These are phyloP conservation scores for Eurytoma adleriae DNA, from an alignment of 2,888 invertebrate genomes.

Conservation along the genomic window DNA sequence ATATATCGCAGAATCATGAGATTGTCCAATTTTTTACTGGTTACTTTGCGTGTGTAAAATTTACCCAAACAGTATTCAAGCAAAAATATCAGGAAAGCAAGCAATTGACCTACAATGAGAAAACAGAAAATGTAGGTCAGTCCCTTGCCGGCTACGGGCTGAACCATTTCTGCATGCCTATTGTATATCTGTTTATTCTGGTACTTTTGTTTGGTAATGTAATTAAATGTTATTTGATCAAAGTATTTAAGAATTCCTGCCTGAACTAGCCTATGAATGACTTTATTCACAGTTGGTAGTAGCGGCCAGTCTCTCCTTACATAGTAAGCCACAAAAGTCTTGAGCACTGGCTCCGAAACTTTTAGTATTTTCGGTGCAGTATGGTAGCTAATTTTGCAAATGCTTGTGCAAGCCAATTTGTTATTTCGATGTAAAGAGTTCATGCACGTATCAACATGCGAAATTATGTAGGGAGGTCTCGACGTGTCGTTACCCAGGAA, in stretches of 20 bases:
- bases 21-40: not conserved
- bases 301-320: conserved; percentile 51
- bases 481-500: not conserved
- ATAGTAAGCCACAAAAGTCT: conserved; percentile 2
- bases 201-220: not conserved
- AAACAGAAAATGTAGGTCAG: not conserved
- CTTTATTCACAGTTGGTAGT: conserved; percentile 9
- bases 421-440: not conserved
- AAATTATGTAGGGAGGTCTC: not conserved
- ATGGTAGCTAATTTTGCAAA: not conserved
- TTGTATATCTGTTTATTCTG: not conserved
- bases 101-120: not conserved
- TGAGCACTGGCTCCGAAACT: conserved; percentile 15
- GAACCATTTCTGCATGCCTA: not conserved
- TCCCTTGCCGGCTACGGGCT: not conserved
- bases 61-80: not conserved
- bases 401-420: conserved; percentile 7
- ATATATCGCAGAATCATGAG: not conserved
- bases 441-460: not conserved
- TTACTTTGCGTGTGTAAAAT: not conserved
- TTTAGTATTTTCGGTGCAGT: not conserved
- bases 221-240: not conserved
- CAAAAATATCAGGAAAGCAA: not conserved
- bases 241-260: conserved; percentile 3
- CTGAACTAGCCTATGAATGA: conserved; percentile 29